Conservation (phyloP, 2,888 invertebrate genomes). For the Phasia obesa region DNA sequence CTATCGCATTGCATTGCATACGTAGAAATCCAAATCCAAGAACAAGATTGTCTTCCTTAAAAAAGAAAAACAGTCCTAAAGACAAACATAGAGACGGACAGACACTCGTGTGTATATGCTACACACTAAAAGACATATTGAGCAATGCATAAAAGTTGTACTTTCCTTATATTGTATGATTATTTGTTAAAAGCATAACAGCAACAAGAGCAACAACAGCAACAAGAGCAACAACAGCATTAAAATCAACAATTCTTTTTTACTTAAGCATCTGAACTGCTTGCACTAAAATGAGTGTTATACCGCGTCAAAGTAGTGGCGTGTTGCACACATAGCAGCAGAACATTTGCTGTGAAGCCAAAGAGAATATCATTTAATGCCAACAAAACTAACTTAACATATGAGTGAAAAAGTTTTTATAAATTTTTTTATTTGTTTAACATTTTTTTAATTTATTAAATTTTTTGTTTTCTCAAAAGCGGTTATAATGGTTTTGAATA, state of each 20-base stretch:
- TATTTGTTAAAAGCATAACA: constrained; percentile 65
- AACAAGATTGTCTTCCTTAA: constrained; percentile 57
- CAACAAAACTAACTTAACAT: constrained; percentile 51
- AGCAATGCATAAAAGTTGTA: constrained; percentile 59
- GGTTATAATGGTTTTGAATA: neutral
- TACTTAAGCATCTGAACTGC: constrained; percentile 31
- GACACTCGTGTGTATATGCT: constrained; percentile 19
- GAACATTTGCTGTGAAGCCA: constrained; percentile 58
- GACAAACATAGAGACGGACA: constrained; percentile 16
- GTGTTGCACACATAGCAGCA: constrained; percentile 25
- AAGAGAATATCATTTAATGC: constrained; percentile 63
- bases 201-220: constrained; percentile 11
- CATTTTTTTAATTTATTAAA: neutral
- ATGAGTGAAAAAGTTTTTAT: constrained; percentile 42
- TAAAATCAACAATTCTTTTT: constrained; percentile 42
- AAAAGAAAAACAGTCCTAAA: neutral
- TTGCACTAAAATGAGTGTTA: constrained; percentile 24
- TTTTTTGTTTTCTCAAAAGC: neutral
- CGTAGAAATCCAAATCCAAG: constrained; percentile 43
- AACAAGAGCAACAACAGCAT: constrained; percentile 20
- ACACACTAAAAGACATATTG: constrained; percentile 39
- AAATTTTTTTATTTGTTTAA: neutral
- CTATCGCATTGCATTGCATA: neutral
- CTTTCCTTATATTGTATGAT: constrained; percentile 68
- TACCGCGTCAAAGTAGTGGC: constrained; percentile 18